Base-by-base conservation (phyloP, 2,113 vertebrate genomes). In the Atherinomorus stipes region DNA sequence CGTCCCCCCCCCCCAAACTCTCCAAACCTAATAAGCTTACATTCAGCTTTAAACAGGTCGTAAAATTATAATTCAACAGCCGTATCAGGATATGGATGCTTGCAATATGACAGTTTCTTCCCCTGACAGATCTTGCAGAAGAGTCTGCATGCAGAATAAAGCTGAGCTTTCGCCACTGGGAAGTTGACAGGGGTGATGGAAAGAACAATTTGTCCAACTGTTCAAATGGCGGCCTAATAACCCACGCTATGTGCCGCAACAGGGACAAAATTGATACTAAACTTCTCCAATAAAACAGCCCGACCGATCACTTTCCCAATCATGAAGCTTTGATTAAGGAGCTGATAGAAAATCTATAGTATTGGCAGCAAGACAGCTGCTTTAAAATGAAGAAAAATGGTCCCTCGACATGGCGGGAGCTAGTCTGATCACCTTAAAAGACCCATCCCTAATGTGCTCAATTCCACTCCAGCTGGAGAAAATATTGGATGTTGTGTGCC, bases 371-470 rank as follows among this genome's bases (percentile, higher is more conserved):
- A 79, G 81, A 88, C 83, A 87, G 71, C 74, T 11, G 34, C 68
- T 78, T 56, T 76, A 58, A 91, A 91, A 93, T 91, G 83, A 92
- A 90, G 89, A 93, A 87, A 89, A 90, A 93, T 90, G 78, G 69
- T 83, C 78, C 75, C 85, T 72, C 72, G 63, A 71, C 64, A 64
- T 78, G 40, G 49, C 21, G 5, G 28, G 51, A 86, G 81, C 83
- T 76, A 78, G 69, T 85, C 85, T 86, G 87, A 91, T 91, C 91
- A 88, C 77, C 83, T 87, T 80, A 89, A 92, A 83, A 90, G 90
- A 91, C 88, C 85, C 81, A 64, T 86, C 87, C 80, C 77, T 92
- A 92, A 91, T 89, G 80, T 52, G 75, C 82, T 89, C 88, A 77
- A 79, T 91, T 88, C 83, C 88, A 87, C 82, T 87, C 60, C 57